These are phyloP conservation scores for Drosophila tsacasi DNA, from an alignment of 1,140 invertebrate genomes.

Conservation along the genomic window DNA sequence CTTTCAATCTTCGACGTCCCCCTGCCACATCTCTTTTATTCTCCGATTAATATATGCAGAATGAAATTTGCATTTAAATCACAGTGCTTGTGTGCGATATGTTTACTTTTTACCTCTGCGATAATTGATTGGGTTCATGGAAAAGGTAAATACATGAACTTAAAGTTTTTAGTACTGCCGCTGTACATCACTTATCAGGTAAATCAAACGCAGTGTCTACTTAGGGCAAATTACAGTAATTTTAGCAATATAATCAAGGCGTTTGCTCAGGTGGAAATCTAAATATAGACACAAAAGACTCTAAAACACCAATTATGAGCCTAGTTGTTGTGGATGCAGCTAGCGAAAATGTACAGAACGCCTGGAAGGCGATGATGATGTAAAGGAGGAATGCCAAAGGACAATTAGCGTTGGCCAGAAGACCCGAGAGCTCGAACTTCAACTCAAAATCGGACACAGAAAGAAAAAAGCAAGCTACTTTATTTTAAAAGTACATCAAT, in stretches of 20 bases:
- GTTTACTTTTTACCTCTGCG: slow-evolving; percentile 71
- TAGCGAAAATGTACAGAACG: slow-evolving; percentile 53
- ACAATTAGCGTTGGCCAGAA: slow-evolving; percentile 73
- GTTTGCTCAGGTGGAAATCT: slow-evolving; percentile 63
- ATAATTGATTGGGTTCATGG: slow-evolving; percentile 34
- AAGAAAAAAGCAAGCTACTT: background rate
- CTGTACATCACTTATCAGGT: slow-evolving; percentile 44
- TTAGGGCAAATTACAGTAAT: slow-evolving; percentile 79
- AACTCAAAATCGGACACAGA: slow-evolving; percentile 36
- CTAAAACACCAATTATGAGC: slow-evolving; percentile 79
- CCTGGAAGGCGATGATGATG: slow-evolving; percentile 58
- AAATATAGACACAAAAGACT: slow-evolving; percentile 78
- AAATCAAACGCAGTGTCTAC: slow-evolving; percentile 56
- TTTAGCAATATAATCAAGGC: slow-evolving; percentile 75
- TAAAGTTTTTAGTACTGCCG: slow-evolving; percentile 2
- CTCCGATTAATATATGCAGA: slow-evolving; percentile 68
- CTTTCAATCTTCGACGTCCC: slow-evolving; percentile 5
- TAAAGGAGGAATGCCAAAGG: slow-evolving; percentile 78
- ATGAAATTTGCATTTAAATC: slow-evolving; percentile 78
- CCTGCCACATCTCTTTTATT: slow-evolving; percentile 16
- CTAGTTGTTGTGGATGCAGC: slow-evolving; percentile 51
- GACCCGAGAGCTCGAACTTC: slow-evolving; percentile 27
- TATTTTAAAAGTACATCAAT: background rate
- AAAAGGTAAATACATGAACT: slow-evolving; percentile 20
- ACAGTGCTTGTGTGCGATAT: slow-evolving; percentile 49